These are phyloP conservation scores for Ciconia boyciana DNA, from an alignment of 2,113 vertebrate species.

Conservation along the genomic window DNA sequence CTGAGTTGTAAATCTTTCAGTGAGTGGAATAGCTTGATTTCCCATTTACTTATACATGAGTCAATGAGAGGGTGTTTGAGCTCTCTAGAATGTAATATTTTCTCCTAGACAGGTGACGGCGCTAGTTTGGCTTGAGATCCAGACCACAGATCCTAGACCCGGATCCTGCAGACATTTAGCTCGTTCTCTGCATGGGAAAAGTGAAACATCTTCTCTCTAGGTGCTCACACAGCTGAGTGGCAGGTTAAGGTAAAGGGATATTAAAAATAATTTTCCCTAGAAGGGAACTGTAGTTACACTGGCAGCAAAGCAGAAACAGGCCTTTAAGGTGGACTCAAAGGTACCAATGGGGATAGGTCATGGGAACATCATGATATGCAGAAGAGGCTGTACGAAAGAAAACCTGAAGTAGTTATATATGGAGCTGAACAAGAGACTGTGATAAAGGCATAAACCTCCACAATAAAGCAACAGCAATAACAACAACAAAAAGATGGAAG, in stretches of 20 bases:
- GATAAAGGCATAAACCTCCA: background rate
- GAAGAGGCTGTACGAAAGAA: background rate
- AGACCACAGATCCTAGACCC: background rate
- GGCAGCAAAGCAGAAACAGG: background rate
- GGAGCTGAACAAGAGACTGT: background rate
- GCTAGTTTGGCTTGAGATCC: background rate
- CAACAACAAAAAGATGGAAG: rapidly evolving
- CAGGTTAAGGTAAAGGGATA: background rate
- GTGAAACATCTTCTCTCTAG: background rate
- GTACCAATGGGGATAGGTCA: background rate
- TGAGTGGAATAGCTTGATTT: background rate
- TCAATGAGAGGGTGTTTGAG: background rate
- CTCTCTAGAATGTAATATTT: background rate
- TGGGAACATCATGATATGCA: background rate
- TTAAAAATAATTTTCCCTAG: background rate
- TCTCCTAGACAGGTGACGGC: background rate
- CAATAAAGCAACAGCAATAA: background rate
- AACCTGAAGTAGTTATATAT: background rate
- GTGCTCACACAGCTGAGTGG: background rate
- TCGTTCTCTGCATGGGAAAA: background rate
- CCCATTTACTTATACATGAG: rapidly evolving
- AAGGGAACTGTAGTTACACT: background rate
- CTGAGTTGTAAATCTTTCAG: background rate
- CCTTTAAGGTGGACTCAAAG: background rate
- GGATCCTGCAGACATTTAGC: background rate